A percentile compares a stretch with the other conserved stretches of the same genome.
phyloP scores from a whole-genome alignment of 2,797 vertebrate species.

The Podargus strigoides region DNA sequence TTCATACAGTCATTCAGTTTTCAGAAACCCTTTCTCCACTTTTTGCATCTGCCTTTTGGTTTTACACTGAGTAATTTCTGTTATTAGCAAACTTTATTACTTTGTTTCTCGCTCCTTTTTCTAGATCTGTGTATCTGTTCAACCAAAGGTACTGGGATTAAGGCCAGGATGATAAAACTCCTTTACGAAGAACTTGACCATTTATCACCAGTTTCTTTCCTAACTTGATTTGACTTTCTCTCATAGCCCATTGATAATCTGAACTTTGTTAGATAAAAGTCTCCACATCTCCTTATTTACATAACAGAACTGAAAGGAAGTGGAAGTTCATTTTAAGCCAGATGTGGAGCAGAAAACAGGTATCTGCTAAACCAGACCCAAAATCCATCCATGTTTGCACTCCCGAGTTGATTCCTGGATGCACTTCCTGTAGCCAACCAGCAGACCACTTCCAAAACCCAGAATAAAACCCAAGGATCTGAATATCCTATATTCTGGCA shows the following conservation, averaged over 20 bases:
- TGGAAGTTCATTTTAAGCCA: neutral
- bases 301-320: neutral
- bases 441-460: neutral
- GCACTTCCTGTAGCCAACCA: neutral
- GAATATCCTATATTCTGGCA: neutral
- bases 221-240: neutral
- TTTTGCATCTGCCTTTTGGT: neutral
- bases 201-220: neutral
- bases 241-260: neutral
- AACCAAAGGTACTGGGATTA: neutral
- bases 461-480: neutral
- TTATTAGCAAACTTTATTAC: neutral
- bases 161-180: neutral
- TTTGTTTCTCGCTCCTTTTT: neutral
- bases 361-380: neutral
- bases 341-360: neutral
- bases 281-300: neutral
- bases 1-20: neutral
- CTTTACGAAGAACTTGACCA: neutral
- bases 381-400: neutral
- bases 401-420: neutral
- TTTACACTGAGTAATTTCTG: neutral
- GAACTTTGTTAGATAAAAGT: neutral
- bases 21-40: neutral
- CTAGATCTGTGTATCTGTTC: neutral